Evolutionary conservation across 2,888 invertebrate genomes (phyloP), one percentile per base, ranked within the genome.

Genomic region (Eristalinus sepulchralis): DNA sequence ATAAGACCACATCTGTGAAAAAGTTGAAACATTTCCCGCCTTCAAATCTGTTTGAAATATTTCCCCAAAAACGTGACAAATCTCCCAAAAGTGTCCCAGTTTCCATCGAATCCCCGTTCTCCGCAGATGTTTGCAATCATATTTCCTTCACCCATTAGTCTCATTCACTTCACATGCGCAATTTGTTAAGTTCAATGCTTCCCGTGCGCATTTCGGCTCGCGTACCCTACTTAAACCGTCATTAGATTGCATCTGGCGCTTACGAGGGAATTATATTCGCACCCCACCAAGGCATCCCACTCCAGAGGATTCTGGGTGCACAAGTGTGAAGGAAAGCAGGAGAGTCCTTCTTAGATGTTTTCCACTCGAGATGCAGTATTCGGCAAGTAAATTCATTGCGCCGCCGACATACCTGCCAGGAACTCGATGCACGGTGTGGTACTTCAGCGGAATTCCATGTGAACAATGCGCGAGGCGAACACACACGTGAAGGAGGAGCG

Each of bases 391-490:
- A 67, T 67, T 53, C 31, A 17, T 9, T 33, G 24, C 17, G 27
- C 27, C 27, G 27, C 27, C 27, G 27, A 20, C 47, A 31, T 31
- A 31, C 31, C n/a, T n/a, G n/a, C n/a, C 53, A 17, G 47, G 6
- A 47, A 47, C 47, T 5, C 47, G 47, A 67, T 31, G 39, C 39
- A 22, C 6, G 13, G n/a, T 3, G 24, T n/a, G 22, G 39, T 39
- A 8, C 22, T 63, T 39, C 11, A n/a, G 11, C 36, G 8, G 17
- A 34, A 53, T 57, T 55, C 27, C 63, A 53, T 47, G 33, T 55
- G 34, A 55, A 63, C 73, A 39, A 60, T 57, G 57, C 27, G 11
- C 10, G 31, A 72, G 53, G 62, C 24, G 17, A 17, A 47, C 39
- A 17, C 47, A 8, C 17, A 47, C 8, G 17, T 47, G 5, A 3